Evolutionary conservation across 2,888 invertebrate genomes (phyloP), one percentile per base, ranked within the genome.

Genomic region (Brachyptera risi): DNA sequence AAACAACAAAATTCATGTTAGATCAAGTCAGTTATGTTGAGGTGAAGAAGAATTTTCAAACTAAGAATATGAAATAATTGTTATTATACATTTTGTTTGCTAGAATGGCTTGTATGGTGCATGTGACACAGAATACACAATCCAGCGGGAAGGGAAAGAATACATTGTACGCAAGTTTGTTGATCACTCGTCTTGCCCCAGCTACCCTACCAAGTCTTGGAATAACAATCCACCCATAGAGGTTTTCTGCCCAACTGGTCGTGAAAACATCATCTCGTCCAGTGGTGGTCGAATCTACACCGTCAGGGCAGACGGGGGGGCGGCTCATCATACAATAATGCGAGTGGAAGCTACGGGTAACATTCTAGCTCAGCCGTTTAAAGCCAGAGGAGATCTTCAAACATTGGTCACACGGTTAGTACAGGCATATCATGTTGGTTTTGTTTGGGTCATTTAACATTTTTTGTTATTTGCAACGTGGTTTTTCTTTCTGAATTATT

Each of bases 181-280:
- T 11, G 75, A 78, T 66, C 75, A 76, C 59, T 69, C 72, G 31
- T 71, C 70, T 3, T 78, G 77, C 61, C 37, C 63, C 17, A 72
- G 73, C 24, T 72, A 73, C 65, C 70, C 73, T 1, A 67, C 67
- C 44, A 68, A 70, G 62, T 68, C 69, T 4, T 74, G 75, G 72
- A 73, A 74, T 17, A 76, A 75, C 64, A 71, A 74, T 47, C 75
- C 76, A 19, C 21, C 37, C 21, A 19, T 54, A 3, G 13, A 17
- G 37, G 7, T 74, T 67, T 66, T 70, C 56, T 77, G 76, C 65
- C 72, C 73, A 11, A 3, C 49, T 5, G 51, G 37, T 21, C 56
- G 37, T 5, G 57, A 61, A 49, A 21, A 31, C 1, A 11, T 57
- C 15, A 15, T 61, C 17, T n/a, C 50, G 23, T 61, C 61, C 23